Conservation (phyloP, 1,140 invertebrate species). For the Cardiocondyla obscurior region DNA sequence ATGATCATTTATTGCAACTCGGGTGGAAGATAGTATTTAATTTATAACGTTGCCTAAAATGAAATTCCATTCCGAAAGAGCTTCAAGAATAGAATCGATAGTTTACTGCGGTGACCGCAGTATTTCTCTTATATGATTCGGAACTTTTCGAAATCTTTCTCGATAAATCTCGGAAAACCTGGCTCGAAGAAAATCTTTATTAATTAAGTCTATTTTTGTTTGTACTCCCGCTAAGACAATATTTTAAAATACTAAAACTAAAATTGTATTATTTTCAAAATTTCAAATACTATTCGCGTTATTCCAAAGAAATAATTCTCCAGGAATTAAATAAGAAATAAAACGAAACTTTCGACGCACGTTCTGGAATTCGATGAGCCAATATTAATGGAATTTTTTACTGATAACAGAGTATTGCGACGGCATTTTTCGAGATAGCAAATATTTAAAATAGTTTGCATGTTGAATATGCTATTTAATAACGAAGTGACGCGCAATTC, state of each 20-base stretch:
- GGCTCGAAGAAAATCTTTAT: conserved; percentile 6
- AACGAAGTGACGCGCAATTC: not conserved
- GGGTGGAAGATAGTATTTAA: conserved; percentile 29
- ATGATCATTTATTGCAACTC: conserved; percentile 37
- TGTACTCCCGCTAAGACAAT: not conserved
- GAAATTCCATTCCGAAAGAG: conserved; percentile 44
- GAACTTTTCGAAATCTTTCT: conserved; percentile 20
- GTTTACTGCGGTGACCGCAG: not conserved
- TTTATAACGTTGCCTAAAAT: conserved; percentile 35
- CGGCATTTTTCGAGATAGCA: conserved; percentile 29
- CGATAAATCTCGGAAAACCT: not conserved
- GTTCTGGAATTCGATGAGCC: conserved; percentile 24
- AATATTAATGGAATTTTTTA: conserved; percentile 50
- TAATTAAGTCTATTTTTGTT: conserved; percentile 6
- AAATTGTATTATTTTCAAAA: conserved; percentile 35
- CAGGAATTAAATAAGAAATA: conserved; percentile 43
- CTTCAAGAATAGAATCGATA: conserved; percentile 29
- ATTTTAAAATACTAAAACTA: not conserved
- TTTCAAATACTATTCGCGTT: conserved; percentile 6
- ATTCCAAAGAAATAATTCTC: conserved; percentile 10
- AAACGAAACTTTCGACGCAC: conserved; percentile 16
- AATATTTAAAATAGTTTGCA: conserved; percentile 32
- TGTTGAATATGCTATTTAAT: not conserved
- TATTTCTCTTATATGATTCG: not conserved
- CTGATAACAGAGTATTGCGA: conserved; percentile 29